These are phyloP conservation scores for Spilarctia lutea DNA, from an alignment of 2,888 invertebrate genomes.

Conservation along the genomic window DNA sequence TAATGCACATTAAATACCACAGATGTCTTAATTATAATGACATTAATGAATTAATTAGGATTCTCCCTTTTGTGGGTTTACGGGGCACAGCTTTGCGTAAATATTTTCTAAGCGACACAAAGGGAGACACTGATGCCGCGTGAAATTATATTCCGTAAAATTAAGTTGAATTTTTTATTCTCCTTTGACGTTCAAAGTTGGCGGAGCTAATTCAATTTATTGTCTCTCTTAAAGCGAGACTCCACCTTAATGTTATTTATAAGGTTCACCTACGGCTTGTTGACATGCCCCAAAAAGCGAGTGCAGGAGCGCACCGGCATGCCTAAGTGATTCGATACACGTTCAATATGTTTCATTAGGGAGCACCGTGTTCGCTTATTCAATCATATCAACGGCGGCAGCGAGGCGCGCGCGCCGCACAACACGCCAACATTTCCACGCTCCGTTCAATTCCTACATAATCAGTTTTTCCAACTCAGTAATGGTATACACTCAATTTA, in stretches of 20 bases:
- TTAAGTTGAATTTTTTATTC: slow-evolving; percentile 74
- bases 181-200: slow-evolving; percentile 81
- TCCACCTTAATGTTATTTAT: slow-evolving; percentile 81
- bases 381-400: slow-evolving; percentile 78
- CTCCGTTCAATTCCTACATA: slow-evolving; percentile 75
- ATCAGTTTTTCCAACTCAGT: slow-evolving; percentile 79
- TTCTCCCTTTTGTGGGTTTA: slow-evolving; percentile 68
- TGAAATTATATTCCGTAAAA: slow-evolving; percentile 80
- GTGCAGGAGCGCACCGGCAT: slow-evolving; percentile 78
- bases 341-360: slow-evolving; percentile 86
- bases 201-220: slow-evolving; percentile 83
- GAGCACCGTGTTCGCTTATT: slow-evolving; percentile 81
- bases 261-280: slow-evolving; percentile 82
- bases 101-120: slow-evolving; percentile 77
- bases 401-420: slow-evolving; percentile 65
- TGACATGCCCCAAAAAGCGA: slow-evolving; percentile 77
- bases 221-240: slow-evolving; percentile 84
- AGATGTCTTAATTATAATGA: slow-evolving; percentile 75
- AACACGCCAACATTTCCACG: slow-evolving; percentile 64
- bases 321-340: slow-evolving; percentile 86
- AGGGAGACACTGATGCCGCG: slow-evolving; percentile 71
- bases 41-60: slow-evolving; percentile 80
- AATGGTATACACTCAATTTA: slow-evolving; percentile 76
- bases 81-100: slow-evolving; percentile 71
- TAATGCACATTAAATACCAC: slow-evolving; percentile 70